phyloP scores from a whole-genome alignment of 2,888 invertebrate genomes.

The Artemia sp. region DNA sequence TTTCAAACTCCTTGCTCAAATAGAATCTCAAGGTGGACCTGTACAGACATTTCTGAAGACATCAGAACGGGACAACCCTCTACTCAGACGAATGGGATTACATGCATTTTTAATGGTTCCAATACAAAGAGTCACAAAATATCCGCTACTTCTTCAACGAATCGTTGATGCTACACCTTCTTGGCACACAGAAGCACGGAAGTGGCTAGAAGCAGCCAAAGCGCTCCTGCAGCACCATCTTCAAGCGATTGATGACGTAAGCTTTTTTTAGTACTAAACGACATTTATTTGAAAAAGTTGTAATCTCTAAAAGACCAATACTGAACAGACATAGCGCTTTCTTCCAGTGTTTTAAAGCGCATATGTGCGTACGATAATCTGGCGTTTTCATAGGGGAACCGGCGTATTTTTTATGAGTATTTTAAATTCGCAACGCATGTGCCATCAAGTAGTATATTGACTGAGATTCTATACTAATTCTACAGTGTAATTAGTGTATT shows the following conservation, averaged over 20 bases:
- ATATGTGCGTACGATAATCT: too few species aligned
- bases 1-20: conserved; percentile 63
- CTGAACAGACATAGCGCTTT: too few species aligned
- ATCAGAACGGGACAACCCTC: conserved; percentile 88
- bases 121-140: conserved; percentile 90
- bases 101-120: conserved; percentile 97
- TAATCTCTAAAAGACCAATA: too few species aligned
- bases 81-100: conserved; percentile 79
- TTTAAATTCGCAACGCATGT: too few species aligned
- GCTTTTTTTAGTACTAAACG: not conserved
- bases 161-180: conserved; percentile 74
- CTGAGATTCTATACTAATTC: too few species aligned
- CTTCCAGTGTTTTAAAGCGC: too few species aligned
- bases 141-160: conserved; percentile 75
- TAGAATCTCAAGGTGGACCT: conserved; percentile 86
- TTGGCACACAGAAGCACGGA: conserved; percentile 57
- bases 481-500: too few species aligned
- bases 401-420: too few species aligned
- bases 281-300: too few species aligned
- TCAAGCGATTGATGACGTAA: conserved; percentile 73
- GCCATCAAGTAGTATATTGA: too few species aligned
- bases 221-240: conserved; percentile 81
- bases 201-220: conserved; percentile 67
- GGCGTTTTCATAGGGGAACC: too few species aligned
- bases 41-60: conserved; percentile 82